Evolutionary conservation across 2,113 vertebrate species (phyloP).

Genomic region (Brienomyrus brachyistius): DNA sequence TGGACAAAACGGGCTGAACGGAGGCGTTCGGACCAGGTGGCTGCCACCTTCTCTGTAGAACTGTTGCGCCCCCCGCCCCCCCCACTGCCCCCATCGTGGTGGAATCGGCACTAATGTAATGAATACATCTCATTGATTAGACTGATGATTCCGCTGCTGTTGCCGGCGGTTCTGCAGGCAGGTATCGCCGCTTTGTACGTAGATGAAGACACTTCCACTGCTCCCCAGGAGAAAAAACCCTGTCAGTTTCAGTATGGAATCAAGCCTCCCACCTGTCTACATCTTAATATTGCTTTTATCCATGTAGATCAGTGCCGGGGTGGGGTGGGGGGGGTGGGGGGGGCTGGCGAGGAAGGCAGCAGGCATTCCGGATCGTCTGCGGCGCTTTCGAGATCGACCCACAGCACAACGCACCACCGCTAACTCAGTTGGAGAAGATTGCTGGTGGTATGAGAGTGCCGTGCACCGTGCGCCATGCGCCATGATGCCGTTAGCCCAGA

Average conservation of each 20-base stretch:
- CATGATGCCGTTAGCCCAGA: not conserved
- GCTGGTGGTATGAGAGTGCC: not conserved
- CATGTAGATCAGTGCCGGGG: not conserved
- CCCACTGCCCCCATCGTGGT: slow-evolving; percentile 12
- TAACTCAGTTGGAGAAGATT: not conserved
- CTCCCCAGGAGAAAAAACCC: slow-evolving; percentile 35
- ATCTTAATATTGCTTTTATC: slow-evolving; percentile 16
- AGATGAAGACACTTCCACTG: slow-evolving; percentile 40
- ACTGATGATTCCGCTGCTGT: slow-evolving; percentile 34
- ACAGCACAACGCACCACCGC: not conserved
- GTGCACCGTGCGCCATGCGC: too few relatives aligned
- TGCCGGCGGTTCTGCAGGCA: slow-evolving; percentile 36
- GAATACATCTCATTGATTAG: slow-evolving; percentile 40
- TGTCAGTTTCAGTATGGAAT: slow-evolving; percentile 25
- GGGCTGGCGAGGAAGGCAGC: not conserved
- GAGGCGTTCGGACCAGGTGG: slow-evolving; percentile 16
- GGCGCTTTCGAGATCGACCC: not conserved
- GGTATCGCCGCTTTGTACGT: slow-evolving; percentile 33
- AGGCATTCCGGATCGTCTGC: not conserved
- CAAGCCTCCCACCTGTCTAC: slow-evolving; percentile 15
- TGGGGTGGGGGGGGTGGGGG: not conserved
- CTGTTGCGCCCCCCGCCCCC: not conserved
- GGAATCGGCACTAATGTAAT: slow-evolving; percentile 28
- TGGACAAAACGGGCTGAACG: not conserved
- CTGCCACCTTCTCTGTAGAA: slow-evolving; percentile 2